Evolutionary conservation across 1,140 invertebrate genomes (phyloP).

Genomic region (Bombus balteatus): DNA sequence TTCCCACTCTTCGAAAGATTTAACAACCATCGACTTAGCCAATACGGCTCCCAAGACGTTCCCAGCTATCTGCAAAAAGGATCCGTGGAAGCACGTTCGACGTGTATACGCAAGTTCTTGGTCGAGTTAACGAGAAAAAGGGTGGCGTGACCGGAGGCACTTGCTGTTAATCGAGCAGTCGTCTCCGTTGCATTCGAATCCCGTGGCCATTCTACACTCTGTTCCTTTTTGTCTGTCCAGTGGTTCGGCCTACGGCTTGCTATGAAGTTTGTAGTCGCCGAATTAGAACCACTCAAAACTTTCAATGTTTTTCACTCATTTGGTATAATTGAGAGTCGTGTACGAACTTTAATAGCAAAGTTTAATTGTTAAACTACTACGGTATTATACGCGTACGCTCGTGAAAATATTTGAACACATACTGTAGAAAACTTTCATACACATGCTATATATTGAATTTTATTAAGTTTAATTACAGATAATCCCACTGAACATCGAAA

Average conservation of each 20-base stretch:
- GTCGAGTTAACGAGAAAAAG: conserved; percentile 1
- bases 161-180: conserved; percentile 20
- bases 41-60: neutral
- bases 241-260: neutral
- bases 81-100: neutral
- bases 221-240: neutral
- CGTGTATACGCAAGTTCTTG: neutral
- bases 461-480: too few relatives aligned
- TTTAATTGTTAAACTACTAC: neutral
- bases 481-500: too few relatives aligned
- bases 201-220: neutral
- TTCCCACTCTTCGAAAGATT: neutral
- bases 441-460: too few relatives aligned
- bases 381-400: too few relatives aligned
- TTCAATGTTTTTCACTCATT: neutral
- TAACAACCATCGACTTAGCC: neutral
- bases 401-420: too few relatives aligned
- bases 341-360: neutral
- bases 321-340: neutral
- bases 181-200: conserved; percentile 10
- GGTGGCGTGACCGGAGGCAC: conserved; percentile 21
- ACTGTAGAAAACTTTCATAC: too few relatives aligned
- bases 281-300: neutral
- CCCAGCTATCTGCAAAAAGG: neutral
- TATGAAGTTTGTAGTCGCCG: too few relatives aligned